phyloP scores from a whole-genome alignment of 1,140 invertebrate species.

The Zaprionus davidi region DNA sequence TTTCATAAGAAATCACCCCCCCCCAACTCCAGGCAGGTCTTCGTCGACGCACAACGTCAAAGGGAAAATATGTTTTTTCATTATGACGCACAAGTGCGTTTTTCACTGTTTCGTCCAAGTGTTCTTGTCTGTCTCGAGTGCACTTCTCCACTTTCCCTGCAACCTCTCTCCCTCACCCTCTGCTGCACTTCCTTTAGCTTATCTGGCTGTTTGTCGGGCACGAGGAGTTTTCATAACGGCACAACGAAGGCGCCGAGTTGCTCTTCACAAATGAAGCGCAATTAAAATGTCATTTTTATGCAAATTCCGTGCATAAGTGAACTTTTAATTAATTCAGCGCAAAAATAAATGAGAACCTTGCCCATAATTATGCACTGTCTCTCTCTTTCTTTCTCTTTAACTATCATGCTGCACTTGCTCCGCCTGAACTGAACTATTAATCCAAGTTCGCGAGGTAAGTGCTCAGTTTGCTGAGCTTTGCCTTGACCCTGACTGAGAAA shows the following conservation, averaged over 20 bases:
- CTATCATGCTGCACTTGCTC: constrained; percentile 35
- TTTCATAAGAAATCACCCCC: constrained; percentile 21
- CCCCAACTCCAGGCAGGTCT: neutral
- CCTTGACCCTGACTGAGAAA: neutral
- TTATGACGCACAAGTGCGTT: constrained; percentile 73
- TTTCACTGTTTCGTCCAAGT: constrained; percentile 63
- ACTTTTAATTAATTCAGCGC: constrained; percentile 81
- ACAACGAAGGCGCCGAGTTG: constrained; percentile 20
- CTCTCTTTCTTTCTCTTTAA: neutral
- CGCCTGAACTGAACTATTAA: constrained; percentile 1
- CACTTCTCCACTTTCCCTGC: constrained; percentile 44
- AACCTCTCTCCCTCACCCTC: neutral
- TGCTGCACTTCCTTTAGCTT: neutral
- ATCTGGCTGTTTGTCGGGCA: constrained; percentile 3
- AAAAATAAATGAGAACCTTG: constrained; percentile 77
- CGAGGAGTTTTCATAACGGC: constrained; percentile 61
- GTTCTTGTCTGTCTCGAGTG: constrained; percentile 75
- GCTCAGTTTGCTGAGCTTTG: constrained; percentile 2
- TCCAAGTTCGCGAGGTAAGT: constrained; percentile 10
- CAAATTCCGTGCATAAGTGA: constrained; percentile 82
- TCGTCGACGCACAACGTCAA: neutral
- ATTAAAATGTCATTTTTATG: constrained; percentile 83
- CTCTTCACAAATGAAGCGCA: constrained; percentile 79
- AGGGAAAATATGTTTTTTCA: constrained; percentile 73
- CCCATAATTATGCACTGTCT: constrained; percentile 71